Evolutionary conservation across 2,797 vertebrate species (phyloP), one percentile per base, ranked within the genome.

Genomic region (Squalus acanthias): DNA sequence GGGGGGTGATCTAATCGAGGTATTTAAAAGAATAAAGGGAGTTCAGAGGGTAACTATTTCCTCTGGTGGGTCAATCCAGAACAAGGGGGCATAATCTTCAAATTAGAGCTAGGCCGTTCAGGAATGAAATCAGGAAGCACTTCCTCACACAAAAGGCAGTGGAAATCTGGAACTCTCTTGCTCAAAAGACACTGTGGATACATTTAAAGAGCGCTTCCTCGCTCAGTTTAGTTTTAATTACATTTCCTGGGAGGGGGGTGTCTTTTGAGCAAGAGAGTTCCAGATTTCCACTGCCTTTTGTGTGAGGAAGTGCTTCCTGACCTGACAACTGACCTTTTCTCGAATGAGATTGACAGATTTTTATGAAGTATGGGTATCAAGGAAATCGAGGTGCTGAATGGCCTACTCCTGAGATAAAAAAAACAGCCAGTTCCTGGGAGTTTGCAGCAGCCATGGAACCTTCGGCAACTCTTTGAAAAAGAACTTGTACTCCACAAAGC

Each of bases 181-280:
- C 91, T 17, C n/a, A 39, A 93, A 92, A 67, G 20, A 22, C 39
- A 39, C 39, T 39, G 91, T 46, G n/a, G 91, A 93, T 69, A 93
- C 69, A 69, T 69, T 93, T 93, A 93, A 93, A 69, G n/a, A 93
- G 91, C 20, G 46, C 91, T 93, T 93, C 91, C 91, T 93, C 91
- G 46, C 91, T 46, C 91, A 24, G 91, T 93, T 93, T 93, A 93
- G 39, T 69, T 69, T 93, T 93, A 93, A 93, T 93, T 67, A 93
- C 63, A 69, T 67, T 93, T 93, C n/a, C 91, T 93, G 33, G 63
- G 91, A 93, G 63, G 63, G 82, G 91, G 91, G 20, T 46, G 63
- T 39, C 39, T 39, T 39, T 39, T 39, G 39, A 39, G 39, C 39
- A 39, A 39, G 39, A 39, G 39, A 39, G 39, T 39, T 39, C 39